phyloP scores from a whole-genome alignment of 2,888 invertebrate genomes.

The Volucella inanis region DNA sequence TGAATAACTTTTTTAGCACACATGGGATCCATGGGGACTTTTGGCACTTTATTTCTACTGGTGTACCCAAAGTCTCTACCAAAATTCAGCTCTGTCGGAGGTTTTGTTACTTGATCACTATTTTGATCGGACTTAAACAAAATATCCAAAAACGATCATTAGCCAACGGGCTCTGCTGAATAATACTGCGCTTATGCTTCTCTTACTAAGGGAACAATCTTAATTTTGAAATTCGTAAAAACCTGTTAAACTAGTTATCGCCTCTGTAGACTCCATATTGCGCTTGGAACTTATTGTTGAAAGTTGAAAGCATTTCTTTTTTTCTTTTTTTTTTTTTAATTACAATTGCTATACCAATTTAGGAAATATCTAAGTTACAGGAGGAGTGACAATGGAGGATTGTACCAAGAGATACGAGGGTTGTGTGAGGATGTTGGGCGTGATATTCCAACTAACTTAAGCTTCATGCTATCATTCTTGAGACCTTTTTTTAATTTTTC shows the following conservation, averaged over 20 bases:
- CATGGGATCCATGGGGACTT: too few species aligned
- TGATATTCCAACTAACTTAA: slow-evolving; percentile 84
- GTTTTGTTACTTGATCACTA: too few species aligned
- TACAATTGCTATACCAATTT: slow-evolving; percentile 2
- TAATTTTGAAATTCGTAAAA: slow-evolving; percentile 31
- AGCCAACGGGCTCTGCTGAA: slow-evolving; percentile 23
- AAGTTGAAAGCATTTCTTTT: slow-evolving; percentile 14
- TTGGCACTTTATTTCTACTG: too few species aligned
- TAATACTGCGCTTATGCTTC: slow-evolving; percentile 2
- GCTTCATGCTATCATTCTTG: slow-evolving; percentile 91
- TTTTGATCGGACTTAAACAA: too few species aligned
- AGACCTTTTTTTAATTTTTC: slow-evolving; percentile 87
- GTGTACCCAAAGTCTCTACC: too few species aligned
- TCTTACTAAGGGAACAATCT: slow-evolving; percentile 12
- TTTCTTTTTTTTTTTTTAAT: slow-evolving; percentile 13
- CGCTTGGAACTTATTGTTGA: too few species aligned
- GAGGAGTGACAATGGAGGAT: neutral
- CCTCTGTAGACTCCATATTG: too few species aligned
- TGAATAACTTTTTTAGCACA: too few species aligned
- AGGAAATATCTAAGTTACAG: neutral
- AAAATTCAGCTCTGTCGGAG: too few species aligned
- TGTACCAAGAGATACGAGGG: slow-evolving; percentile 2
- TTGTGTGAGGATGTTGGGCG: slow-evolving; percentile 17
- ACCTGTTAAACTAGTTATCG: slow-evolving; percentile 20
- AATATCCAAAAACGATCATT: slow-evolving; percentile 19